Base-by-base conservation (phyloP, 2,888 invertebrate genomes). In the Anoncus sp. region DNA sequence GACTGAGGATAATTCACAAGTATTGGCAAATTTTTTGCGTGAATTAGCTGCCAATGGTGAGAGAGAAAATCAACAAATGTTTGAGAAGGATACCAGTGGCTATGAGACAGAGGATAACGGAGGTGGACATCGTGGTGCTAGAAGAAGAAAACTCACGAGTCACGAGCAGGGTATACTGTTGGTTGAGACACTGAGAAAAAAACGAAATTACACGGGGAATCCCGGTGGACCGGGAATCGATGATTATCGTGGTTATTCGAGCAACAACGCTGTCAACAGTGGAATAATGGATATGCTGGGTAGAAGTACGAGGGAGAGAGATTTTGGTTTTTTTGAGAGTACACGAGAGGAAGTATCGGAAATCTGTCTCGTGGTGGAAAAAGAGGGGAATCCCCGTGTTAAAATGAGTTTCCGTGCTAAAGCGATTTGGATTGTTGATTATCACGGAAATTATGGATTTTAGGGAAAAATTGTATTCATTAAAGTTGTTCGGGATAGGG, bases 281-380 rank as follows among this genome's bases (percentile, higher is more conserved):
- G 95, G 96, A 60, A 94, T 97, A 80, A 96, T 97, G 94, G 96
- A 97, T 90, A 95, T 97, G 93, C 92, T 97, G 87, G 96, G 96
- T 79, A 95, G 96, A 94, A 97, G 97, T 97, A 94, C 76, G 89
- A n/a, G n/a, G n/a, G n/a, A n/a, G n/a, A n/a, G n/a, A n/a, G n/a
- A n/a, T n/a, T n/a, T n/a, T n/a, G n/a, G n/a, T n/a, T n/a, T n/a
- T n/a, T n/a, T n/a, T n/a, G n/a, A n/a, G n/a, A n/a, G n/a, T n/a
- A n/a, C n/a, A n/a, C n/a, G n/a, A n/a, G n/a, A n/a, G n/a, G n/a
- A n/a, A n/a, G n/a, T n/a, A n/a, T n/a, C n/a, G 31, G 31, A 31
- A 31, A 31, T 31, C 31, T 7, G 31, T 31, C 31, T 31, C 31
- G 31, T 3, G 31, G 31, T 31, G 4, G 4, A 31, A 31, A 31